A percentile compares a stretch with the other conserved stretches of the same genome.
Conservation (phyloP, 2,888 invertebrate species). For the Tetramorium bicarinatum region DNA sequence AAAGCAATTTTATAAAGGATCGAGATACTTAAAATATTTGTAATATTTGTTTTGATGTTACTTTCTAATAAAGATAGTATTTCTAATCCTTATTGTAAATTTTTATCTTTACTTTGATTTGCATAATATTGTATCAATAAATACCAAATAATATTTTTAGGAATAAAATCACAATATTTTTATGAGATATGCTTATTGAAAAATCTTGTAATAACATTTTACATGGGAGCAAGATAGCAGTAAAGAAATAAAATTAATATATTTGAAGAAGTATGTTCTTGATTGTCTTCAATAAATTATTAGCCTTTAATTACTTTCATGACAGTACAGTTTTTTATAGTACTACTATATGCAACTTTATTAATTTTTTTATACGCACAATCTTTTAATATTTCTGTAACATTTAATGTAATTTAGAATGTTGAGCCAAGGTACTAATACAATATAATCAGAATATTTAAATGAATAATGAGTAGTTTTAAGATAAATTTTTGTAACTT, state of each 20-base stretch:
- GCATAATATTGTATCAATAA: background rate
- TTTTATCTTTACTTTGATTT: background rate
- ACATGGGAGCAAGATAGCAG: background rate
- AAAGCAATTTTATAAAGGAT: background rate
- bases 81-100: background rate
- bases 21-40: background rate
- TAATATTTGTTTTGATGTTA: background rate
- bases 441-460: background rate
- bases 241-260: background rate
- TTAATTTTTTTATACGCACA: too few relatives aligned
- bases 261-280: background rate
- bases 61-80: background rate
- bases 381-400: background rate
- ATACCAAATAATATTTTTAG: background rate
- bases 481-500: background rate
- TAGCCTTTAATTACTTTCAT: background rate
- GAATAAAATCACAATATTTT: background rate
- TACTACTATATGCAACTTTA: background rate
- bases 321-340: background rate
- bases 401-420: background rate
- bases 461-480: conserved; percentile 1
- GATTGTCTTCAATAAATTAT: background rate
- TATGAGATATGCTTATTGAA: background rate
- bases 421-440: background rate
- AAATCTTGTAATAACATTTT: background rate